phyloP scores from a whole-genome alignment of 2,797 vertebrate species.

The Pachyuromys duprasi region DNA sequence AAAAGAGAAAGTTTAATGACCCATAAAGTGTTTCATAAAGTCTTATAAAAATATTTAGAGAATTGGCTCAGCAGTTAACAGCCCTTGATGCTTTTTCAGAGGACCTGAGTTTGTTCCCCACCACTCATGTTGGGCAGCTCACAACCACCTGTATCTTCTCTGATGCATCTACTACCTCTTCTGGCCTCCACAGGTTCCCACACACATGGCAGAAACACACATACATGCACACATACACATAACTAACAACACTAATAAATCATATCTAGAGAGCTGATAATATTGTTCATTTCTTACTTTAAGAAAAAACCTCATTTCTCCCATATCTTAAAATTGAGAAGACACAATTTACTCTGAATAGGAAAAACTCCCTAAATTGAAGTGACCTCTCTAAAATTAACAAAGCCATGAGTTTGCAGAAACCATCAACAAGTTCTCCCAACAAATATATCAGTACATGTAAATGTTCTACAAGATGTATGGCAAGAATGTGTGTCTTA shows the following conservation, averaged over 20 bases:
- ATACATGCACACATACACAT: not conserved
- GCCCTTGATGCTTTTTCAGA: not conserved
- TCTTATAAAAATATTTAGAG: slow-evolving; percentile 48
- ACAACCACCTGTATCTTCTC: not conserved
- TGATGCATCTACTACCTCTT: not conserved
- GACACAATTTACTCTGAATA: not conserved
- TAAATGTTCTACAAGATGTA: slow-evolving; percentile 18
- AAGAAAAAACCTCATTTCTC: slow-evolving; percentile 36
- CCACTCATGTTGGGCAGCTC: not conserved
- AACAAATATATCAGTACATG: not conserved
- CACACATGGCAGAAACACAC: not conserved
- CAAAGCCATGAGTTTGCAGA: not conserved
- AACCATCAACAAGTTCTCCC: not conserved
- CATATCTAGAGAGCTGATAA: not conserved
- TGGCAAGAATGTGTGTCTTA: not conserved
- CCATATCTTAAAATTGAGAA: slow-evolving; percentile 36
- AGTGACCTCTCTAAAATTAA: slow-evolving; percentile 38
- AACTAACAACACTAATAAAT: not conserved
- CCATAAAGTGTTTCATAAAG: not conserved
- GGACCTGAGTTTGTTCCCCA: not conserved
- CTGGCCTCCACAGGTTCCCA: not conserved
- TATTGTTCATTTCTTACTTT: too few species aligned
- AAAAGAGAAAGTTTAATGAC: slow-evolving; percentile 4
- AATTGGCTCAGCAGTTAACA: not conserved
- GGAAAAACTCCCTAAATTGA: not conserved